These are phyloP conservation scores for Limanda limanda DNA, from an alignment of 2,113 vertebrate genomes.

Conservation along the genomic window DNA sequence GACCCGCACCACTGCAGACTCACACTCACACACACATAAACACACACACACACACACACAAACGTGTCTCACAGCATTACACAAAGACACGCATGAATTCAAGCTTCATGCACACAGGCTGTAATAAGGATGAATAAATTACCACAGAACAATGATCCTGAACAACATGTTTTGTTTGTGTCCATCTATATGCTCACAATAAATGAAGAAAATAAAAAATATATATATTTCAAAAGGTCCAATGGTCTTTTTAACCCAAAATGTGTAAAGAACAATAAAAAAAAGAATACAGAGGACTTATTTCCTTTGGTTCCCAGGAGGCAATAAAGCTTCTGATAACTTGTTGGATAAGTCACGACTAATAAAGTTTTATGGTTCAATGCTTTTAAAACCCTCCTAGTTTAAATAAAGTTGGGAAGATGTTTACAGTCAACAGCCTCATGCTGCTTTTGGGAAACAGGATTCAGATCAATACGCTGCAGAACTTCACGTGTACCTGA, in stretches of 20 bases:
- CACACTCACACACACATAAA: not conserved
- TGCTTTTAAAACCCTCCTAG: not conserved
- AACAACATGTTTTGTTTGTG: no score
- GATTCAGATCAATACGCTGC: not conserved
- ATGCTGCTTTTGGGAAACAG: not conserved
- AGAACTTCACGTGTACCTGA: no score
- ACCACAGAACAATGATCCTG: no score
- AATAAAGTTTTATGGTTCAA: not conserved
- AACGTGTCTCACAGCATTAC: not conserved
- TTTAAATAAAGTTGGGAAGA: not conserved
- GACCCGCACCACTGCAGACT: slow-evolving; percentile 43
- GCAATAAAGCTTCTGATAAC: no score
- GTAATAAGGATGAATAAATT: not conserved
- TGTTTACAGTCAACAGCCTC: not conserved
- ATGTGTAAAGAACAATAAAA: no score
- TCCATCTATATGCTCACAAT: no score
- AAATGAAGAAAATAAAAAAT: no score
- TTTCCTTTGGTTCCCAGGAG: no score
- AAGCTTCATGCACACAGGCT: not conserved
- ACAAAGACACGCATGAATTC: no score
- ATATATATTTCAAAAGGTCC: no score
- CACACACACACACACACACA: slow-evolving; percentile 1
- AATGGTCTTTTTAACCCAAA: not conserved
- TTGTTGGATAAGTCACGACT: not conserved
- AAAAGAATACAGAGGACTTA: no score